Conservation (phyloP, 2,888 invertebrate genomes). For the Automeris io region DNA sequence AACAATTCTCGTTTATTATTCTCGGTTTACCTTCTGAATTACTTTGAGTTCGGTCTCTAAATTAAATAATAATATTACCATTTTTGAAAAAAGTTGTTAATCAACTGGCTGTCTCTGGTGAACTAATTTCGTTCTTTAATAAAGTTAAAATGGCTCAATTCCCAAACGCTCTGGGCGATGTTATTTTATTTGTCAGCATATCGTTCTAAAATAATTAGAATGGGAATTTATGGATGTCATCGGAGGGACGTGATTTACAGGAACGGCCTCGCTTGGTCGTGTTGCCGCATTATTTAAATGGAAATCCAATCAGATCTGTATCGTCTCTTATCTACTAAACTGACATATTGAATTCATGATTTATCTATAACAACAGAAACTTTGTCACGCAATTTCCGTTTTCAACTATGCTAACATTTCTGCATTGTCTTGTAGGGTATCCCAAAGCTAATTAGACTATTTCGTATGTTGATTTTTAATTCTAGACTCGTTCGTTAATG, state of each 20-base stretch:
- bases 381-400: too few relatives aligned
- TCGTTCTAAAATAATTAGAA: slow-evolving; percentile 65
- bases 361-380: background rate
- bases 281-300: slow-evolving; percentile 48
- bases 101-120: slow-evolving; percentile 35
- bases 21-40: slow-evolving; percentile 23
- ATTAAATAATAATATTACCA: slow-evolving; percentile 19
- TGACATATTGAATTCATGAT: slow-evolving; percentile 20
- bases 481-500: too few relatives aligned
- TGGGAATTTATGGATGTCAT: slow-evolving; percentile 69
- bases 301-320: slow-evolving; percentile 28
- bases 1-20: slow-evolving; percentile 22
- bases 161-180: slow-evolving; percentile 42
- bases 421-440: too few relatives aligned
- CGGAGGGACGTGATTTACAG: slow-evolving; percentile 51
- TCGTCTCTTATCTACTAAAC: slow-evolving; percentile 24
- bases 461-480: too few relatives aligned
- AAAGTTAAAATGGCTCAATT: slow-evolving; percentile 55
- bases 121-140: slow-evolving; percentile 51
- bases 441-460: too few relatives aligned
- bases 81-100: slow-evolving; percentile 28
- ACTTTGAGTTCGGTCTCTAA: slow-evolving; percentile 21
- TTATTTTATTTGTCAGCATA: slow-evolving; percentile 64
- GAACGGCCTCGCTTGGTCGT: slow-evolving; percentile 18
- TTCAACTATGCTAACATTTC: too few relatives aligned